A percentile compares a stretch with the other conserved stretches of the same genome.
Conservation (phyloP, 2,113 vertebrate species). For the Aegypius monachus region DNA sequence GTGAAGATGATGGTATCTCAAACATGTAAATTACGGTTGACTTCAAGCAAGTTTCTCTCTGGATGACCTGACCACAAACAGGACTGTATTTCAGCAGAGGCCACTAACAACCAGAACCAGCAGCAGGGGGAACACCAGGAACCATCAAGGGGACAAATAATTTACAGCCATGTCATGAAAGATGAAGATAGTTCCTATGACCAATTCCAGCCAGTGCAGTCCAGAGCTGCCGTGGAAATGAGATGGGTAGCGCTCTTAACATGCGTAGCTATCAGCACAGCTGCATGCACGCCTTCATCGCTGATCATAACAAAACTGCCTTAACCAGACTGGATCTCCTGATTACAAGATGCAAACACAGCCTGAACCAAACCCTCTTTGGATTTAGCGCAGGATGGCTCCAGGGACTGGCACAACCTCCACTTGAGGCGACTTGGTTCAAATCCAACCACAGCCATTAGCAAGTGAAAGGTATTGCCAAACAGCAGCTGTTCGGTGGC, state of each 20-base stretch:
- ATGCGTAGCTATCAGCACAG: background rate
- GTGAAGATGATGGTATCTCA: background rate
- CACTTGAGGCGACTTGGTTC: slow-evolving; percentile 17
- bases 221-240: background rate
- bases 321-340: background rate
- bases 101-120: background rate
- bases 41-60: background rate
- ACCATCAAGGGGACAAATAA: background rate
- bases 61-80: background rate
- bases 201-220: background rate
- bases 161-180: background rate
- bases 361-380: slow-evolving; percentile 13
- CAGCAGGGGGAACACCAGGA: background rate
- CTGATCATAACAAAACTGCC: background rate
- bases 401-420: slow-evolving; percentile 15
- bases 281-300: background rate
- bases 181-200: background rate
- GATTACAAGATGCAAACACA: background rate
- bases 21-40: rapidly evolving
- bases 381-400: background rate
- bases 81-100: background rate
- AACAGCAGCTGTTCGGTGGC: slow-evolving; percentile 29
- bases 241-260: background rate
- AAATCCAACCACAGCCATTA: slow-evolving; percentile 36
- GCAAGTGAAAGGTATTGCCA: slow-evolving; percentile 44